Evolutionary conservation across 2,888 invertebrate species (phyloP), one percentile per base, ranked within the genome.

Genomic region (Mystacides longicornis): DNA sequence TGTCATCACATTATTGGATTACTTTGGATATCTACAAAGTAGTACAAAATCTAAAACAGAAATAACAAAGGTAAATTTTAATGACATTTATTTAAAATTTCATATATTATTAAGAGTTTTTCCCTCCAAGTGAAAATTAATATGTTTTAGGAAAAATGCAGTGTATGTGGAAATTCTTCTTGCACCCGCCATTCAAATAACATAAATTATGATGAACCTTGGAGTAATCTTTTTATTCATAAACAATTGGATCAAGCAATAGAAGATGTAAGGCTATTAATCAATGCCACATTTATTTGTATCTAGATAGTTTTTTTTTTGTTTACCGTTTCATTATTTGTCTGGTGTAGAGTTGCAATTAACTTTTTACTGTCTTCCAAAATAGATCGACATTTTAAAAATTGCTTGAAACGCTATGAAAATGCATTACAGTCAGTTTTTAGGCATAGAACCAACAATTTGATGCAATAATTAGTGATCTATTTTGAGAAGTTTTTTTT

Each of bases 241-340:
- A 78, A 81, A 66, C 84, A 86, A 65, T 75, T 91, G 55, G 89
- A 91, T 69, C 73, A 77, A 64, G 84, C 89, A 27, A 74, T 90
- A 63, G 86, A 89, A 74, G 82, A 86, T 70, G 87, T 90, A 71
- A 77, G 74, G 3, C n/a, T n/a, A n/a, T n/a, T n/a, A n/a, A n/a
- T n/a, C n/a, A n/a, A n/a, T n/a, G n/a, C n/a, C n/a, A n/a, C n/a
- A n/a, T n/a, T n/a, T n/a, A n/a, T n/a, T n/a, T n/a, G n/a, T n/a
- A n/a, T n/a, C n/a, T n/a, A n/a, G n/a, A n/a, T n/a, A n/a, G n/a
- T n/a, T n/a, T n/a, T n/a, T n/a, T n/a, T n/a, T n/a, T n/a, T n/a
- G n/a, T n/a, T n/a, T n/a, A n/a, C n/a, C n/a, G n/a, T n/a, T n/a
- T n/a, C n/a, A n/a, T n/a, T n/a, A n/a, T n/a, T n/a, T n/a, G n/a